Evolutionary conservation across 2,113 vertebrate genomes (phyloP), one percentile per base, ranked within the genome.

Genomic region (Oncorhynchus kisutch): DNA sequence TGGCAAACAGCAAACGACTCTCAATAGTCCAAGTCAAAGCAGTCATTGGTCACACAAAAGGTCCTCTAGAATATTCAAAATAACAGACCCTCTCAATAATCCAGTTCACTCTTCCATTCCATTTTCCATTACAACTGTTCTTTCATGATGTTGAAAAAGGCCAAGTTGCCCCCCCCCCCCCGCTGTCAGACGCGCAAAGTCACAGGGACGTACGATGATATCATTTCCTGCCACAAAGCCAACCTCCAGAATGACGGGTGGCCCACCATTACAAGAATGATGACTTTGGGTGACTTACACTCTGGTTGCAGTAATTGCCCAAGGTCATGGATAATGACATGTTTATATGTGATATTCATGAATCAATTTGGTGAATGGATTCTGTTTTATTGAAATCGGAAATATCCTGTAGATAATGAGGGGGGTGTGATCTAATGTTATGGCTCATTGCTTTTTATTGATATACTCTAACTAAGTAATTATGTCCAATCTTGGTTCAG

Each of bases 61-160:
- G 74, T 72, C 77, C 70, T 70, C 66, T 74, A 48, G 72, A 65
- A 72, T 78, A 60, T 59, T 31, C 4, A 70, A 78, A 75, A 78
- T 78, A 69, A 71, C 39, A 72, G 64, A 72, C 75, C 25, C 51
- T 73, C 71, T 67, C 27, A 75, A 72, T 81, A 84, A 84, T 81
- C 79, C 78, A 81, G 80, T 84, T 78, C 72, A 71, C 48, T 74
- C 74, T 77, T 73, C 31, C 29, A 73, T 74, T 75, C 75, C 75
- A 77, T 84, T 75, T 67, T 74, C 78, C 81, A 75, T 78, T 54
- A 20, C 57, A 71, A 67, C 66, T 59, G 75, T 76, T 78, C 64
- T 81, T 77, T 72, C 45, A 60, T 69, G 68, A 74, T 72, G 77
- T 75, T 73, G 76, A 81, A 81, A 45, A 84, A 78, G 82, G 82